These are phyloP conservation scores for Aporrectodea caliginosa DNA, from an alignment of 1,140 invertebrate genomes.

Conservation along the genomic window DNA sequence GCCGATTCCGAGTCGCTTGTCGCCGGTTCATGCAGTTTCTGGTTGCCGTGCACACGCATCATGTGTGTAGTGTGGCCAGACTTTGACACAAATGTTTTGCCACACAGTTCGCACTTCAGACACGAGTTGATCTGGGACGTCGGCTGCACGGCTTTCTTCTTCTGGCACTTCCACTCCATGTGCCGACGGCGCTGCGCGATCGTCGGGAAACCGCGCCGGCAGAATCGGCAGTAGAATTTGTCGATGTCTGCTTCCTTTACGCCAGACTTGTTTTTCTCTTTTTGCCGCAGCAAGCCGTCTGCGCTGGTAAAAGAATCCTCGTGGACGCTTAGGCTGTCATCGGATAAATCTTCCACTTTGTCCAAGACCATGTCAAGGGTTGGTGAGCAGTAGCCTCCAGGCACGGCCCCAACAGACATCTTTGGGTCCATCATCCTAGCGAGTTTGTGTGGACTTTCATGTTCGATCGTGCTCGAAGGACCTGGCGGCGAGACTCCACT, in stretches of 20 bases:
- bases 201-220: not conserved
- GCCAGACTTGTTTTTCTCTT: not conserved
- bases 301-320: not conserved
- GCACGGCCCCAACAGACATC: not conserved
- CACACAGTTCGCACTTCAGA: conserved; percentile 12
- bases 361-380: not conserved
- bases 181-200: not conserved
- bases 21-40: not conserved
- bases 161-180: not conserved
- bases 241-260: not conserved
- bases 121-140: not conserved
- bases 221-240: not conserved
- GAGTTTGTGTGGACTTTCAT: not conserved
- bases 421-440: not conserved
- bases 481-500: not conserved
- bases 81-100: conserved; percentile 11
- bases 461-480: not conserved
- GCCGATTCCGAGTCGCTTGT: not conserved
- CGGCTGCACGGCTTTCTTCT: not conserved
- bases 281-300: not conserved
- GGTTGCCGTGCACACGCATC: not conserved
- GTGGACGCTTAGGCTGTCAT: too few species aligned
- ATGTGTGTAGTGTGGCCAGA: conserved; percentile 3
- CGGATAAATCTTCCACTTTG: not conserved
- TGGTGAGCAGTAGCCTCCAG: not conserved